Evolutionary conservation across 92 coral and sea anemone genomes (phyloP).

Genomic region (Virgularia gustaviana): DNA sequence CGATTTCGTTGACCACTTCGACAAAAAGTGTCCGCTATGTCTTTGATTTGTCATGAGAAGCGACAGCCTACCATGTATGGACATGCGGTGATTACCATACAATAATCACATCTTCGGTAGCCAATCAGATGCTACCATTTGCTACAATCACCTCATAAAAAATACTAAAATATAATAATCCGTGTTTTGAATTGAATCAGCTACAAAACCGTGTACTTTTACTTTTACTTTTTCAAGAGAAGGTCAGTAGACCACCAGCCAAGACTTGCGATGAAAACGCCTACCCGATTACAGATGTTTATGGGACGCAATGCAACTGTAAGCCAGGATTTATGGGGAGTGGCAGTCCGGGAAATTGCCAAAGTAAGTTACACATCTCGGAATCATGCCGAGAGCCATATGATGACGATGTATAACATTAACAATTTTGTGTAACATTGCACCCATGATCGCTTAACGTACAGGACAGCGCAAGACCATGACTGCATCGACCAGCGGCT

Average conservation of each 20-base stretch:
- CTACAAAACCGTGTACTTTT: too few relatives aligned
- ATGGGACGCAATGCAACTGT: background rate
- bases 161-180: too few relatives aligned
- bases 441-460: background rate
- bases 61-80: too few relatives aligned
- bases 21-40: too few relatives aligned
- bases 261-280: slow-evolving; percentile 2
- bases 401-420: background rate
- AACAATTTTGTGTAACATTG: background rate
- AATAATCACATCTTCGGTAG: too few relatives aligned
- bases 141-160: background rate
- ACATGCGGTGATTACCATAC: too few relatives aligned
- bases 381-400: background rate
- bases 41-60: too few relatives aligned
- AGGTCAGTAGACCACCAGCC: background rate
- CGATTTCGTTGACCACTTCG: too few relatives aligned
- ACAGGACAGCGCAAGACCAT: too few relatives aligned
- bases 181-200: too few relatives aligned
- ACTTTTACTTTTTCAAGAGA: too few relatives aligned
- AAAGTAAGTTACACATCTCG: background rate
- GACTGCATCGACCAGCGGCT: too few relatives aligned
- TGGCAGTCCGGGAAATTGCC: background rate
- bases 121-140: background rate
- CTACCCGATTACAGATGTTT: background rate
- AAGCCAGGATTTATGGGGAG: slow-evolving; percentile 8